Percentiles rank a stretch among this genome's conserved stretches.
Conservation (phyloP, 1,140 invertebrate species). For the Geopemphigus sp. region DNA sequence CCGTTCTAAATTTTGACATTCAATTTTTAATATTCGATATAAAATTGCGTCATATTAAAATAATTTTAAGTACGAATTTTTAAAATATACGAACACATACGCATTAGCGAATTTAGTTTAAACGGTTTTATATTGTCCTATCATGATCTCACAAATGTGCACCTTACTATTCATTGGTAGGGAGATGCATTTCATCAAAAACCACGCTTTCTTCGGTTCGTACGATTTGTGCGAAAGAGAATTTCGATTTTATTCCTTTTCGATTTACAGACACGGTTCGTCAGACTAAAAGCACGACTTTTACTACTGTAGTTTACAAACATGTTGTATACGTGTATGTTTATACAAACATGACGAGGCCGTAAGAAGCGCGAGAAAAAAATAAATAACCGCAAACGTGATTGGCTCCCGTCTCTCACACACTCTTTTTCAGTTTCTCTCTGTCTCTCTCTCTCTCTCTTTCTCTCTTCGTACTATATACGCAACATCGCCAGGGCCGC, state of each 20-base stretch:
- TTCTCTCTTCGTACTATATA: no score
- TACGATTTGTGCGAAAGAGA: neutral
- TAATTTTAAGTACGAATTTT: no score
- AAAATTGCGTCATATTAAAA: no score
- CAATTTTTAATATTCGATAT: no score
- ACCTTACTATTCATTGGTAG: no score
- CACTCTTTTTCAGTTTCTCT: no score
- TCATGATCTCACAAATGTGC: no score
- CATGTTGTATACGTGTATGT: constrained; percentile 8
- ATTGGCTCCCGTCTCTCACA: neutral
- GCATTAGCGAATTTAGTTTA: no score
- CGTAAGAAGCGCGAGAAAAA: neutral
- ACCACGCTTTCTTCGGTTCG: neutral
- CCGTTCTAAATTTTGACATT: no score
- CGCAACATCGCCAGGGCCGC: no score
- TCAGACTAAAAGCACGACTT: constrained; percentile 39
- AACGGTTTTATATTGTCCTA: no score
- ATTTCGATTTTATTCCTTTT: constrained; percentile 1
- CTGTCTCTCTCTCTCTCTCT: neutral
- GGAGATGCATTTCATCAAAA: neutral
- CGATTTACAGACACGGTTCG: constrained; percentile 14
- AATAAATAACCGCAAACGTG: constrained; percentile 5
- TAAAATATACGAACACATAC: no score
- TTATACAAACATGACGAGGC: neutral
- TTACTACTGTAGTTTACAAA: constrained; percentile 5